These are phyloP conservation scores for Phasianus colchicus DNA, from an alignment of 2,113 vertebrate genomes.

Conservation along the genomic window DNA sequence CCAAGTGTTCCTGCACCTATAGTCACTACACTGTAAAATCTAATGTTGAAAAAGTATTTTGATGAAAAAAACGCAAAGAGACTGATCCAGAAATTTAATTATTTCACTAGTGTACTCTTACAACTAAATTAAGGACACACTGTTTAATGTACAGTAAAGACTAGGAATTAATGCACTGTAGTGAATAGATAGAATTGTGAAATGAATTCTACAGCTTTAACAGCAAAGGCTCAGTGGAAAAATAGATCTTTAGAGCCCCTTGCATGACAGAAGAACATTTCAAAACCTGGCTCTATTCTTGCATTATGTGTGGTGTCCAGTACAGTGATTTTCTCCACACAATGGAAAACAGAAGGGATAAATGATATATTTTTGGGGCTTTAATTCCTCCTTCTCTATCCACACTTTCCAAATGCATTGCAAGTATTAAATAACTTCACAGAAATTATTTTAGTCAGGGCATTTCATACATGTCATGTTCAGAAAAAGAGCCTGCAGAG, in stretches of 20 bases:
- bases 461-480: conserved; percentile 1
- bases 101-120: conserved; percentile 15
- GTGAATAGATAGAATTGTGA: conserved; percentile 13
- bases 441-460: neutral
- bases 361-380: neutral
- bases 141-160: neutral
- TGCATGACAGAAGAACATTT: neutral
- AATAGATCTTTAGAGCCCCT: neutral
- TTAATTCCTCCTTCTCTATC: neutral
- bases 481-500: neutral
- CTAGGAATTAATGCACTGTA: neutral
- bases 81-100: conserved; percentile 6
- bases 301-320: neutral
- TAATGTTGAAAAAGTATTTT: neutral
- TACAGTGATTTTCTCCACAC: neutral
- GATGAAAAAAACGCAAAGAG: conserved; percentile 15
- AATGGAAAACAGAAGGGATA: neutral
- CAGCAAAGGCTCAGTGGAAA: neutral
- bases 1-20: conserved; percentile 24
- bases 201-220: conserved; percentile 5
- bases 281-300: neutral
- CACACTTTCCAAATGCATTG: neutral
- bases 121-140: conserved; percentile 9
- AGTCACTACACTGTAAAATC: conserved; percentile 41
- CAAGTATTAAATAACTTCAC: neutral